Evolutionary conservation across 2,113 vertebrate species (phyloP), one percentile per base, ranked within the genome.

Genomic region (Poeciliopsis retropinna): DNA sequence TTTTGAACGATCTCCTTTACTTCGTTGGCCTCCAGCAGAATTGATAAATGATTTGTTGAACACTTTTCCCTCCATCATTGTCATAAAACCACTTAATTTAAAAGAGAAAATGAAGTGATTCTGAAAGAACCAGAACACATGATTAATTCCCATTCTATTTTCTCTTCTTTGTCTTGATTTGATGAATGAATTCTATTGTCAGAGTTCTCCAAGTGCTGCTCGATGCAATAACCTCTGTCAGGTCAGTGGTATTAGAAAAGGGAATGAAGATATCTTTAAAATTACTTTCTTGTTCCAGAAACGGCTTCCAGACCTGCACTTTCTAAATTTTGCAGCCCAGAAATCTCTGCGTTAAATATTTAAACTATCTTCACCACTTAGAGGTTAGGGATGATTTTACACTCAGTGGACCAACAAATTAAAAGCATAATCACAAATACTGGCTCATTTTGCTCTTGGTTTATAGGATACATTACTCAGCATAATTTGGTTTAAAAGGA

Each of bases 331-430:
- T 60, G 76, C 75, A 80, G 70, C 64, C 73, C 32, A 37, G 74
- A 87, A 81, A 84, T 78, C 84, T 84, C 71, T 2, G 17, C 27
- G 61, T 81, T 90, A 28, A 77, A 86, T 87, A 80, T 89, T 84
- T 87, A 79, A 93, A 88, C 57, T 63, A 70, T 85, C 66, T 4
- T 76, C 69, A 70, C 84, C 84, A 88, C 87, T 88, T 84, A 72
- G 80, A 85, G 76, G 68, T 86, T 67, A 71, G 73, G 6, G 68
- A 82, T 88, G 83, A 83, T 88, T 92, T 88, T 92, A 76, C 89
- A 91, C 89, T 85, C 79, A 39, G 86, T 54, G 82, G 85, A 89
- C 85, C 85, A 78, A 85, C 79, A 79, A 88, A 91, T 90, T 37
- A 82, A 83, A 88, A 87, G 72, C 31, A 27, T 79, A 73, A 81